Conservation (phyloP, 2,888 invertebrate genomes). For the Tolmerus cingulatus region DNA sequence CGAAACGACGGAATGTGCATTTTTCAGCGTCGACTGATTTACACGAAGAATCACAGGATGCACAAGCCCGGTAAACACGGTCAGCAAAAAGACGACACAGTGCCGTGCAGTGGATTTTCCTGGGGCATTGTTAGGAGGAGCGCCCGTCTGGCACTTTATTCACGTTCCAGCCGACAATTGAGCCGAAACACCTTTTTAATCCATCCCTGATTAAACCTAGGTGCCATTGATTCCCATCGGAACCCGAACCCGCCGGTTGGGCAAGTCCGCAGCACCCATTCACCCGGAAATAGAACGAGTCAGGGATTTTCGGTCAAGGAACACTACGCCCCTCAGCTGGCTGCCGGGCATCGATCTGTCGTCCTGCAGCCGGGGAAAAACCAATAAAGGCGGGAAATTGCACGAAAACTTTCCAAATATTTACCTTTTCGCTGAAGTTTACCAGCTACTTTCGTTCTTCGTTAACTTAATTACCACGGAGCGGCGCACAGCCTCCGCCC, state of each 20-base stretch:
- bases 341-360: background rate
- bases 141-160: background rate
- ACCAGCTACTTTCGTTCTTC: slow-evolving; percentile 20
- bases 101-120: background rate
- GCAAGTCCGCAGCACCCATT: background rate
- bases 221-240: background rate
- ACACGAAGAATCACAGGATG: background rate
- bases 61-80: background rate
- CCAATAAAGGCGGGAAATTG: slow-evolving; percentile 15
- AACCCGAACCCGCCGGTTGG: background rate
- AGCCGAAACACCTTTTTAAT: background rate
- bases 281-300: background rate
- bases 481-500: slow-evolving; percentile 44
- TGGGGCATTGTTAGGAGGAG: background rate
- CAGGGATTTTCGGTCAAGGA: slow-evolving; percentile 32
- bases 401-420: slow-evolving; percentile 37
- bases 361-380: background rate
- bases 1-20: background rate
- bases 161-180: background rate
- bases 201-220: background rate
- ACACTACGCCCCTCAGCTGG: background rate
- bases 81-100: background rate
- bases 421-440: slow-evolving; percentile 30
- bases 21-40: background rate
- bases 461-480: slow-evolving; percentile 59